Evolutionary conservation across 2,113 vertebrate species (phyloP).

Genomic region (Heterotis niloticus): DNA sequence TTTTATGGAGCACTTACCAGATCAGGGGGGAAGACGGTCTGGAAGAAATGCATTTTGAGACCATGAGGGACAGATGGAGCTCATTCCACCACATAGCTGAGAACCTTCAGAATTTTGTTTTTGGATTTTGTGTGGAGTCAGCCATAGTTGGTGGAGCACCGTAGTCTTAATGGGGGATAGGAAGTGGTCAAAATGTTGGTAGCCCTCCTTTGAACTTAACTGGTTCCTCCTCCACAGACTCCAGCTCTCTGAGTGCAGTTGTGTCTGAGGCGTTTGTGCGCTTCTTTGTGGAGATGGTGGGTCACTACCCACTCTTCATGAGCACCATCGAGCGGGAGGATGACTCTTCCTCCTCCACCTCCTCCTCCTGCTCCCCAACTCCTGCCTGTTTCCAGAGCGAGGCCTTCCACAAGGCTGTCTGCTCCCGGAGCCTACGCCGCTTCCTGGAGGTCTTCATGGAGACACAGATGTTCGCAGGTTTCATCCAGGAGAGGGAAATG

Average conservation of each 20-base stretch:
- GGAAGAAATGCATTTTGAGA: too few relatives aligned
- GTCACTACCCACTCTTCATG: slow-evolving; percentile 85
- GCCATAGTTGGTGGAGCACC: not conserved
- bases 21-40: too few relatives aligned
- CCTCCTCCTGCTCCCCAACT: slow-evolving; percentile 47
- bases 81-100: too few relatives aligned
- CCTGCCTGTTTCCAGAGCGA: slow-evolving; percentile 71
- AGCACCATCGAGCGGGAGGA: slow-evolving; percentile 68
- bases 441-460: slow-evolving; percentile 97
- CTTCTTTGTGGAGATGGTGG: slow-evolving; percentile 79
- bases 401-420: slow-evolving; percentile 86
- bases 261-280: slow-evolving; percentile 86
- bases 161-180: not conserved
- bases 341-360: slow-evolving; percentile 60
- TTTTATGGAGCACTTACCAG: too few relatives aligned
- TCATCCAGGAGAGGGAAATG: slow-evolving; percentile 87
- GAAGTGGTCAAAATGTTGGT: too few relatives aligned
- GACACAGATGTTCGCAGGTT: slow-evolving; percentile 87
- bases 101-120: too few relatives aligned
- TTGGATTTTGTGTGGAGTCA: not conserved
- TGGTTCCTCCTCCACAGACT: slow-evolving; percentile 48
- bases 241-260: slow-evolving; percentile 66
- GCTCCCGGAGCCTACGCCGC: slow-evolving; percentile 83
- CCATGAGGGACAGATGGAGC: too few relatives aligned
- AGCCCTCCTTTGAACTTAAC: not conserved